Percentiles rank a stretch among this genome's conserved stretches.
Evolutionary conservation across 35 echinoderm and acorn worm genomes (phyloP).

Genomic region (Nesometra sesokonis): DNA sequence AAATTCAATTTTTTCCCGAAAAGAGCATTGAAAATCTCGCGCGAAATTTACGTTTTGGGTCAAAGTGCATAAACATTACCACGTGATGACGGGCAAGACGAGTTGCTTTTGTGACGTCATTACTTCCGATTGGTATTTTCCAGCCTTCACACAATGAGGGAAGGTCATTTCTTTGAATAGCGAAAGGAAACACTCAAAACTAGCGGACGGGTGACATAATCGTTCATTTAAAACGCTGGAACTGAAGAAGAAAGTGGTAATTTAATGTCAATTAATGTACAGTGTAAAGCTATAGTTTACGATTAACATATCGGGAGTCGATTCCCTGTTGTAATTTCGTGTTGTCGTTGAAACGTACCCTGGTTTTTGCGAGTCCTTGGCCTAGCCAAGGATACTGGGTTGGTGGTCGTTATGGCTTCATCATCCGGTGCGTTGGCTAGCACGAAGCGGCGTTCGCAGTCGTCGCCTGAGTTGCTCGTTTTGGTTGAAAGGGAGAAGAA

Average conservation of each 20-base stretch:
- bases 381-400: background rate
- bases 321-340: background rate
- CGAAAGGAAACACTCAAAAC: background rate
- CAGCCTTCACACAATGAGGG: too few relatives aligned
- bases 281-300: background rate
- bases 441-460: constrained; percentile 61
- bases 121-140: constrained; percentile 62
- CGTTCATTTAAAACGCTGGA: background rate
- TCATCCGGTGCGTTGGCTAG: constrained; percentile 4
- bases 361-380: background rate
- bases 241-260: background rate
- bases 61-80: background rate
- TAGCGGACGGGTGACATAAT: background rate
- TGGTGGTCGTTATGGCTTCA: background rate
- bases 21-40: background rate
- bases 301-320: background rate
- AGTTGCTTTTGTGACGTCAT: constrained; percentile 74
- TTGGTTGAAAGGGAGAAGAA: constrained; percentile 4
- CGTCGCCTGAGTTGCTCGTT: constrained; percentile 63
- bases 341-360: background rate
- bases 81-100: background rate
- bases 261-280: background rate
- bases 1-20: too few relatives aligned
- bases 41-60: background rate
- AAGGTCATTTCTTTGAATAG: background rate